A percentile compares a stretch with the other conserved stretches of the same genome.
Evolutionary conservation across 2,888 invertebrate genomes (phyloP).

Genomic region (Theodoxus fluviatilis): DNA sequence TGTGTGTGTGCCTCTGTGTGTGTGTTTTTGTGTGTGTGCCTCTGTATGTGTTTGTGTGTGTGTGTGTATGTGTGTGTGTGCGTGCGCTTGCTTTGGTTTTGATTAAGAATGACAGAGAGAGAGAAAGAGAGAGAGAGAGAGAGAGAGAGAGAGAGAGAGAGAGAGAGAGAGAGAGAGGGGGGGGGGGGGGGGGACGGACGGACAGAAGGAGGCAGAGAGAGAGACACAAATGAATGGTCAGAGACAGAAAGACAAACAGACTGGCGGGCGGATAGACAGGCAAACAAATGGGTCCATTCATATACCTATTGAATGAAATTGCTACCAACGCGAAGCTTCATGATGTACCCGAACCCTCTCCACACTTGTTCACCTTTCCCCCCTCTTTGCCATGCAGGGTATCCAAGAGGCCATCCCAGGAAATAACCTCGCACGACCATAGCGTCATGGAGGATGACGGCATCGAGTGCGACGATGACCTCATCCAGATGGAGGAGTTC

Average conservation of each 20-base stretch:
- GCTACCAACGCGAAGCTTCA: too few species aligned
- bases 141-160: conserved; percentile 1
- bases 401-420: too few species aligned
- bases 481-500: too few species aligned
- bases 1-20: background rate
- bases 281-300: background rate
- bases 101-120: background rate
- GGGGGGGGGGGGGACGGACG: background rate
- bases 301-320: too few species aligned
- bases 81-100: background rate
- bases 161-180: background rate
- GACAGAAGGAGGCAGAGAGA: conserved; percentile 22
- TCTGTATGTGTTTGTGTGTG: background rate
- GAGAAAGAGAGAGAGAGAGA: background rate
- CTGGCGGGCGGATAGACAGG: background rate
- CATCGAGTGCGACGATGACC: too few species aligned
- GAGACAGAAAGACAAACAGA: conserved; percentile 17
- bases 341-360: too few species aligned
- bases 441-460: too few species aligned
- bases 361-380: too few species aligned
- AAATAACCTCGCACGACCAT: too few species aligned
- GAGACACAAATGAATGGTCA: conserved; percentile 12
- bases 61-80: background rate
- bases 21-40: conserved; percentile 4
- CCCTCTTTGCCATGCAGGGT: too few species aligned